Percentiles rank a stretch among this genome's conserved stretches.
phyloP scores from a whole-genome alignment of 2,888 invertebrate species.

The Rotaria sp. region DNA sequence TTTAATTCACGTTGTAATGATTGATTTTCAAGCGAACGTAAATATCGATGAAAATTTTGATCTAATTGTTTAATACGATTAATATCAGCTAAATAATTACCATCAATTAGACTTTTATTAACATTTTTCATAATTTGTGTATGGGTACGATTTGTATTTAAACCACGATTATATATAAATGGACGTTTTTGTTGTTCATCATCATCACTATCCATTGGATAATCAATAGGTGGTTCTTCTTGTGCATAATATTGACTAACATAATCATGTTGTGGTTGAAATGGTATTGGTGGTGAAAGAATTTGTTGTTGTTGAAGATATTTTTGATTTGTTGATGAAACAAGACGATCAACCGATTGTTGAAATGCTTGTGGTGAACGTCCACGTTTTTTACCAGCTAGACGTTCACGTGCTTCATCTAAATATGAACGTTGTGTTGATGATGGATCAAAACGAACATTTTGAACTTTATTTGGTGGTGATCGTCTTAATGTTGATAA shows the following conservation, averaged over 20 bases:
- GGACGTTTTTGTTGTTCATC: neutral
- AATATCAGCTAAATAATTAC: neutral
- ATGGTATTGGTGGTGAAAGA: neutral
- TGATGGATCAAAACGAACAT: constrained; percentile 19
- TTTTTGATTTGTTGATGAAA: constrained; percentile 27
- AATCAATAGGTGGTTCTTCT: constrained; percentile 3
- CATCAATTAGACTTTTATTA: neutral
- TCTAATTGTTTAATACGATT: neutral
- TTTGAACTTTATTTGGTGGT: neutral
- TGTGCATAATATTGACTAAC: constrained; percentile 28
- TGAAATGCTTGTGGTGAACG: constrained; percentile 21
- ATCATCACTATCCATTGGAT: constrained; percentile 19
- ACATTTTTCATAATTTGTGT: neutral
- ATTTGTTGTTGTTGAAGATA: constrained; percentile 7
- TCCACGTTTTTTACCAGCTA: neutral
- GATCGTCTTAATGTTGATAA: neutral
- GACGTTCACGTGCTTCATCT: constrained; percentile 12
- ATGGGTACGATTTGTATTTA: neutral
- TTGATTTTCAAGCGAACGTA: constrained; percentile 32
- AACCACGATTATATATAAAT: neutral
- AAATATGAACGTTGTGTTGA: neutral
- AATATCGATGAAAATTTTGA: neutral
- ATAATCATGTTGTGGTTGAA: neutral
- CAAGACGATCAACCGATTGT: constrained; percentile 4
- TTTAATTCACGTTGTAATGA: constrained; percentile 38